Evolutionary conservation across 1,140 invertebrate species (phyloP), one percentile per base, ranked within the genome.

Genomic region (Sycophaga agraensis): DNA sequence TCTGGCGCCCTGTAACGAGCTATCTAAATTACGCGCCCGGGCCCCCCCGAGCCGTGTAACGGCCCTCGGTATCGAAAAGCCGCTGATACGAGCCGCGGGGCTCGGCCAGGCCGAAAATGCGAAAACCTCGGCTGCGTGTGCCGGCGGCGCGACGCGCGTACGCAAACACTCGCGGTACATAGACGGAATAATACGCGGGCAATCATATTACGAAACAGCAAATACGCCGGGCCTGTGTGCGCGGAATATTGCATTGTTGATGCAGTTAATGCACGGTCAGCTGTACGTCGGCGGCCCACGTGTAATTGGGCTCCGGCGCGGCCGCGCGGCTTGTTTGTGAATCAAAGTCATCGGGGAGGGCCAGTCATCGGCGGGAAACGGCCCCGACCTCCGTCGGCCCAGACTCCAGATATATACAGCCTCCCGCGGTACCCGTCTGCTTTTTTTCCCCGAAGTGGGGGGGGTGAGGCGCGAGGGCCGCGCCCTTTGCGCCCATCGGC

Each of bases 171-270:
- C 28, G 46, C 46, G 12, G 46, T 26, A 16, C 31, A 39, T 39
- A 53, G 69, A 62, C 66, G 64, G 72, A 76, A 76, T 77, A 75
- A 77, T 76, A 78, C 68, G 70, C 62, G 1, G 63, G 71, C 75
- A 77, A 77, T 76, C 73, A 73, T 75, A 78, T 77, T 77, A 75
- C 73, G 73, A 77, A 76, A 77, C 71, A 68, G 67, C 70, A 75
- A 75, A 78, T 77, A 75, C 73, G 14, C 19, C 39, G 28, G 22
- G 42, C 21, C 22, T 17, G 76, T 79, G 72, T 75, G 73, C 73
- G 72, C 74, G 76, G 78, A 78, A 78, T 79, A 80, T 79, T 80
- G 79, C 75, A 81, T 79, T 81, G 78, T 81, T 80, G 76, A 76
- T 80, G 76, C 72, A 79, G 76, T 73, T 80, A 81, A 80, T 80